Evolutionary conservation across 2,113 vertebrate genomes (phyloP), one percentile per base, ranked within the genome.

Genomic region (Dicrurus megarhynchus): DNA sequence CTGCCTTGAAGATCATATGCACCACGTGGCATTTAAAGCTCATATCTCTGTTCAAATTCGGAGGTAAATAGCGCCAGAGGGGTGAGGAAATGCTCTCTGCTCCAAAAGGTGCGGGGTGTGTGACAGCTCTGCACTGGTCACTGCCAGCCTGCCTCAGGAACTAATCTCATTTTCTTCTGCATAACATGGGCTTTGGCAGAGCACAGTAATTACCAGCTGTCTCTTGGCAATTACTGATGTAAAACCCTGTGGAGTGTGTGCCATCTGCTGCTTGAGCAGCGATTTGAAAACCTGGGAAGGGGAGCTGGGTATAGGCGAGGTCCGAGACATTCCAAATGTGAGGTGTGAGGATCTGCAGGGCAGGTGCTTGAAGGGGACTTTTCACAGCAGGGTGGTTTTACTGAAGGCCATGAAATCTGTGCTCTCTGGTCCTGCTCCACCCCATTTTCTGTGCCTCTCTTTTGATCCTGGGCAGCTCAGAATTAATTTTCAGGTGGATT

Each of bases 31-130:
- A 10, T 9, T 37, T 27, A 64, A 68, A 77, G 13, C 23, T 76
- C 16, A 5, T 0, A 15, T 13, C 24, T 53, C 18, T 10, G 17
- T 18, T 71, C 2, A 2, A 0, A 53, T 74, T n/a, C 42, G 19
- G 67, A 83, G 23, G 20, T 4, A 30, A 41, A 57, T 2, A 44
- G 49, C 13, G 3, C 13, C 6, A 2, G 16, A 20, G 32, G 23
- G 16, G 22, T 13, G 22, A 75, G 50, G 50, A 47, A 49, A 13
- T 12, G 33, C 13, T 70, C 47, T 59, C 21, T 63, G 42, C 53
- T 79, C 44, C 53, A 24, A 11, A 52, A 64, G 27, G 39, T 86
- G 53, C 8, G 56, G 44, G 61, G 22, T 7, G 10, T 39, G 27
- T 41, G 37, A 39, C 59, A 60, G 32, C 74, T 46, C 88, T 42